phyloP scores from a whole-genome alignment of 92 coral and sea anemone genomes.

The Bergia sp. region DNA sequence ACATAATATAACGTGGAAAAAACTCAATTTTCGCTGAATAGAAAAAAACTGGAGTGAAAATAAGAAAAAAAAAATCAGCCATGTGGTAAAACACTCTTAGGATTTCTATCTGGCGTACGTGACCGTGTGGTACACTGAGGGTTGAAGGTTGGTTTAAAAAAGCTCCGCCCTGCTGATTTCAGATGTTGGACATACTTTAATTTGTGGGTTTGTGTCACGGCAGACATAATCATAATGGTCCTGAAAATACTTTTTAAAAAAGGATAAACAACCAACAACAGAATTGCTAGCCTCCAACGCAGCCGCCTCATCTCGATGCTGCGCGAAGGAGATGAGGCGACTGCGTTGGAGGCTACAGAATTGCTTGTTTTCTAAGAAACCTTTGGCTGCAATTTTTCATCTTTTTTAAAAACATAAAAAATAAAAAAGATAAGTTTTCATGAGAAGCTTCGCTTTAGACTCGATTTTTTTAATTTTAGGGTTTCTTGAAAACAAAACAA shows the following conservation, averaged over 20 bases:
- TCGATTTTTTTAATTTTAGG: neutral
- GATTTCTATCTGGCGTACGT: neutral
- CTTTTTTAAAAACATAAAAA: too few relatives aligned
- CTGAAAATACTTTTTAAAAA: neutral
- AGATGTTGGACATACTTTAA: neutral
- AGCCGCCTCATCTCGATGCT: neutral
- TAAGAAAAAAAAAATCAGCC: neutral
- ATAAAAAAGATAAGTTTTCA: too few relatives aligned
- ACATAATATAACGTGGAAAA: neutral
- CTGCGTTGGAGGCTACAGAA: too few relatives aligned
- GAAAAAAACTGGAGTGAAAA: neutral
- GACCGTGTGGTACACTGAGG: neutral
- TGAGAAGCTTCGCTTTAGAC: too few relatives aligned
- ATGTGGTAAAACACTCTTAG: neutral
- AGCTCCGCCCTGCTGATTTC: neutral
- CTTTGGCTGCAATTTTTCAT: neutral
- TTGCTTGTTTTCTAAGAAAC: neutral
- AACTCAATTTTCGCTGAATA: neutral
- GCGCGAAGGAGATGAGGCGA: too few relatives aligned
- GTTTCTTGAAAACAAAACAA: neutral
- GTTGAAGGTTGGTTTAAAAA: neutral
- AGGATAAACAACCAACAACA: neutral
- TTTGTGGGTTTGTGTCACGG: neutral
- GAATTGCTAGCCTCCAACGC: too few relatives aligned
- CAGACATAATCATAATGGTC: too few relatives aligned